phyloP scores from a whole-genome alignment of 2,113 vertebrate genomes.

The Myxocyprinus asiaticus region DNA sequence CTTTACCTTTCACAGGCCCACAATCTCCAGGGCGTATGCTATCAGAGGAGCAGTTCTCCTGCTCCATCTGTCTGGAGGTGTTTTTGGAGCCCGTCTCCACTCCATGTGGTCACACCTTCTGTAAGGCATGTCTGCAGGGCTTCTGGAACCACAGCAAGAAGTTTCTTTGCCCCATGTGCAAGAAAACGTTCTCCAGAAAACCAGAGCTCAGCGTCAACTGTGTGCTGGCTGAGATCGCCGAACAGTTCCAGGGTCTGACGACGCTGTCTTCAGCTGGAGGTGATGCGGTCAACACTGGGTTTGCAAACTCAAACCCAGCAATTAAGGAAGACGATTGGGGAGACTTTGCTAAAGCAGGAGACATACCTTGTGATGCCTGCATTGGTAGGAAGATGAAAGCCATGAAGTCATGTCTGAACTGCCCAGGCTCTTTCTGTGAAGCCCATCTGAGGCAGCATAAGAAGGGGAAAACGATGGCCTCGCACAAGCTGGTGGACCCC shows the following conservation, averaged over 20 bases:
- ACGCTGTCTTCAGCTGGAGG: neutral
- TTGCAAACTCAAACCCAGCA: constrained; percentile 23
- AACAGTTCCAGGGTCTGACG: constrained; percentile 66
- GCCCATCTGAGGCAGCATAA: constrained; percentile 76
- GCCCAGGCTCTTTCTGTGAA: constrained; percentile 78
- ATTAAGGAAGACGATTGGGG: neutral
- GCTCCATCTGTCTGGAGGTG: constrained; percentile 90
- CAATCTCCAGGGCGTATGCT: constrained; percentile 58
- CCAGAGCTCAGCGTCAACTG: constrained; percentile 82
- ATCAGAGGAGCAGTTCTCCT: constrained; percentile 82
- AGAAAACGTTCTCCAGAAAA: constrained; percentile 67
- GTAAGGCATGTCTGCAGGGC: constrained; percentile 79
- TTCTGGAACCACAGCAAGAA: constrained; percentile 75
- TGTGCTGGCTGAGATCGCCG: constrained; percentile 75
- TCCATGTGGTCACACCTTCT: constrained; percentile 92
- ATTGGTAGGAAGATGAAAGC: constrained; percentile 78
- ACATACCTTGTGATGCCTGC: constrained; percentile 79
- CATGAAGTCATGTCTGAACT: constrained; percentile 76
- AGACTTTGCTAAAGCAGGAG: constrained; percentile 68
- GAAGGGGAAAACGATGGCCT: constrained; percentile 68
- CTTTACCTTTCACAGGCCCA: neutral
- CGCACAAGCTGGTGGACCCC: constrained; percentile 78
- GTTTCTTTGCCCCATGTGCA: constrained; percentile 84
- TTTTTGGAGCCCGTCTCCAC: constrained; percentile 85
- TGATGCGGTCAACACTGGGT: neutral